A percentile compares a stretch with the other conserved stretches of the same genome.
Evolutionary conservation across 2,888 invertebrate species (phyloP).

Genomic region (Alentia gelatinosa): DNA sequence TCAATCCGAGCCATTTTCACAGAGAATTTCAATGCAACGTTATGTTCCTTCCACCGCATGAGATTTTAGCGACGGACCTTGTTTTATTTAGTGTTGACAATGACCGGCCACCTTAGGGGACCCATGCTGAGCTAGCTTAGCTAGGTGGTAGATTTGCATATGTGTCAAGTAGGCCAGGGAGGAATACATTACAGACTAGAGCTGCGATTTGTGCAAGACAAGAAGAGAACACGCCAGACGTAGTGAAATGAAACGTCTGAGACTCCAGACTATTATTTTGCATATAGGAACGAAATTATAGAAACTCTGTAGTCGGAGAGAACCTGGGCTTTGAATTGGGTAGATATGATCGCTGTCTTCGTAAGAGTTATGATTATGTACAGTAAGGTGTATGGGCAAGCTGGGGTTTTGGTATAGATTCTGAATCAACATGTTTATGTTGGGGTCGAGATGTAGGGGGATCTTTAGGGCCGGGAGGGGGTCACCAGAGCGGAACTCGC

Average conservation of each 20-base stretch:
- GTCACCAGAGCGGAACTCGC: neutral
- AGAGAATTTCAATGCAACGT: constrained; percentile 7
- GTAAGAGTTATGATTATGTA: neutral
- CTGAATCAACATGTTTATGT: constrained; percentile 34
- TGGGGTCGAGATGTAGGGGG: neutral
- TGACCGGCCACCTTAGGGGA: neutral
- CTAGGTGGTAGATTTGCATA: constrained; percentile 32
- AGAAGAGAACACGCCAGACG: neutral
- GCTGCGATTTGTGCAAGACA: neutral
- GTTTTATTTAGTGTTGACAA: neutral
- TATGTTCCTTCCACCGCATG: neutral
- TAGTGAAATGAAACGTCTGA: neutral
- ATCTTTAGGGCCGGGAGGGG: neutral
- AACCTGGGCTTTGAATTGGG: neutral
- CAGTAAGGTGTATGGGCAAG: neutral
- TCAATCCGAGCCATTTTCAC: neutral
- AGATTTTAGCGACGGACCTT: neutral
- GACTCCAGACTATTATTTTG: neutral
- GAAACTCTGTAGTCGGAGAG: neutral
- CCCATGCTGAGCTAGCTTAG: neutral
- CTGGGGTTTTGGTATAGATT: neutral
- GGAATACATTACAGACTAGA: constrained; percentile 48
- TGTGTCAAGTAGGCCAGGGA: constrained; percentile 47
- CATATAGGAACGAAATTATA: neutral
- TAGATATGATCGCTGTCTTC: neutral